Base-by-base conservation (phyloP, 2,888 invertebrate species). In the Lypha dubia region DNA sequence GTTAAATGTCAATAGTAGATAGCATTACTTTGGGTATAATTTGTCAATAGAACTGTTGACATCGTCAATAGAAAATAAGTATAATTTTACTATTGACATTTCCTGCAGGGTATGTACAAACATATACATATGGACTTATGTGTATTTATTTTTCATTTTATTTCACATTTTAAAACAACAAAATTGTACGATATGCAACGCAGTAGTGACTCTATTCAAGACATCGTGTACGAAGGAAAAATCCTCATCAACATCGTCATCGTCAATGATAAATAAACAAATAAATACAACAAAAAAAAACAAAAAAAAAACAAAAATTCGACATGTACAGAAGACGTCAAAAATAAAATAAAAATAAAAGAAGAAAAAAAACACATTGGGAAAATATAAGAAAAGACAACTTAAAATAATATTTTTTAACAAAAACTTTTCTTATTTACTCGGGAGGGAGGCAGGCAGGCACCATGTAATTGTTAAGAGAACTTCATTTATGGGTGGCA, bases 291-390 rank as follows among this genome's bases (percentile, higher is more conserved):
- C n/a, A n/a, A 56, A 56, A 17, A 68, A 51, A 44, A 44, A 53
- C 65, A 35, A 83, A 67, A 28, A 63, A 68, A 35, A 44, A 51
- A 28, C 56, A 79, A 83, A 75, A 74, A 22, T 56, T 41, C 41
- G 20, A 49, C 35, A 41, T 41, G 28, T 49, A 62, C 22, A 63
- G 15, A 46, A 63, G 63, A 60, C 46, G 56, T 32, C 68, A 62
- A 38, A n/a, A 44, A 77, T 32, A 62, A 38, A n/a, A 44, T 28
- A 32, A 17, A 35, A 22, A 38, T 20, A 22, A 38, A 62, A n/a
- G 3, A 44, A 65, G 13, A 38, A 13, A 38, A 68, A n/a, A 17
- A 46, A 46, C 13, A 17, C 8, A 17, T 15, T 17, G 17, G 17
- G 20, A 38, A 53, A 46, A 46, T 46, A 6, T 17, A 46, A 20